Conservation (phyloP, 2,113 vertebrate genomes). For the Chamaetylas fuelleborni region DNA sequence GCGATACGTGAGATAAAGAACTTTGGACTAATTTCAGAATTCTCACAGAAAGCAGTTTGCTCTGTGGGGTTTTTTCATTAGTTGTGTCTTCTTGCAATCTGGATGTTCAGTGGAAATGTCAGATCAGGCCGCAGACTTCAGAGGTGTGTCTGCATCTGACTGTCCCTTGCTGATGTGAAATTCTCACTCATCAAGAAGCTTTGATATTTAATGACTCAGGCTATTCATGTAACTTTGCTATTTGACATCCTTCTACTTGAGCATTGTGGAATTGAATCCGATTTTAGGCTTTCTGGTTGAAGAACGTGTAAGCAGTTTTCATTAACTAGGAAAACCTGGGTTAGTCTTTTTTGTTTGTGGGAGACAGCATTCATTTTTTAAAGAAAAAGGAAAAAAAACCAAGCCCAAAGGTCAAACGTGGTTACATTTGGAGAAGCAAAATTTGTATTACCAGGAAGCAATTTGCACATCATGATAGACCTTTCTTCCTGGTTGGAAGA, state of each 20-base stretch:
- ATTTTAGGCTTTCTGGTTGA: not conserved
- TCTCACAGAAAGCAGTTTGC: not conserved
- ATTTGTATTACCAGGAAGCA: not conserved
- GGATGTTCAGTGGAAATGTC: not conserved
- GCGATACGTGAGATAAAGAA: not conserved
- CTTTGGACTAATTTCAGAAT: not conserved
- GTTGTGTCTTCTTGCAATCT: not conserved
- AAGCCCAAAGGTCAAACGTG: accelerated
- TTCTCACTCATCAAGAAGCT: not conserved
- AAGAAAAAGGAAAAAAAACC: not conserved
- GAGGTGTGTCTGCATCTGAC: not conserved
- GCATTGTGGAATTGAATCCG: not conserved
- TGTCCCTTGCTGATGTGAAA: not conserved
- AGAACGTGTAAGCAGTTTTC: not conserved
- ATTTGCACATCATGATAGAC: not conserved
- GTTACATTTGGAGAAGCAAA: not conserved
- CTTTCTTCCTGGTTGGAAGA: not conserved
- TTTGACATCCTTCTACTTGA: not conserved
- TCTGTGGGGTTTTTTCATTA: not conserved
- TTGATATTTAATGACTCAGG: not conserved
- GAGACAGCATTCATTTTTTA: not conserved
- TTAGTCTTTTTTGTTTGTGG: not conserved
- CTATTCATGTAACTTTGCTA: not conserved
- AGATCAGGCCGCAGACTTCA: not conserved
- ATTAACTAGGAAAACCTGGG: not conserved